Evolutionary conservation across 2,113 vertebrate genomes (phyloP).

Genomic region (Rynchops niger): DNA sequence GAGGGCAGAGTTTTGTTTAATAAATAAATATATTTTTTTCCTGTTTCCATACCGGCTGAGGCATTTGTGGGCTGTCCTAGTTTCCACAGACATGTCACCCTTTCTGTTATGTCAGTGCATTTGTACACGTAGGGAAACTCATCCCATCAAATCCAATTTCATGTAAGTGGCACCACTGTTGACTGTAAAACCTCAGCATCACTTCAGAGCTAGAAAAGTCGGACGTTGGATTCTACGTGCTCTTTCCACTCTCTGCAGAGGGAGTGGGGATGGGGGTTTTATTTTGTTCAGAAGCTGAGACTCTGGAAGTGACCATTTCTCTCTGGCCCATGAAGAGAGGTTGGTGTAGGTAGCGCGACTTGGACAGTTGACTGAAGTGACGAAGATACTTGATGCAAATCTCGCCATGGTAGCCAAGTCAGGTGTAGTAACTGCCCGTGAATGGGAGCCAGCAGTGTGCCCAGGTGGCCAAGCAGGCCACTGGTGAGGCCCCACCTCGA

Average conservation of each 20-base stretch:
- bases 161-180: not conserved
- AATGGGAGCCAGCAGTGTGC: not conserved
- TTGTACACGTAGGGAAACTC: accelerated
- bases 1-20: not conserved
- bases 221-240: accelerated
- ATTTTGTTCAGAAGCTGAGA: accelerated
- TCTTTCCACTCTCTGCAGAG: not conserved
- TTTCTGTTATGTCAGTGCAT: accelerated
- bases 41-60: not conserved
- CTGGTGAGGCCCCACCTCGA: too few species aligned
- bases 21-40: too few species aligned
- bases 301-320: not conserved
- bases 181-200: not conserved
- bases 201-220: accelerated
- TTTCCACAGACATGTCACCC: accelerated
- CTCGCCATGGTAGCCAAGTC: accelerated
- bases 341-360: too few species aligned
- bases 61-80: not conserved
- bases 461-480: not conserved
- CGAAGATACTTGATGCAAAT: not conserved
- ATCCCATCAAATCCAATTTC: accelerated
- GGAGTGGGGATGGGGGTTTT: not conserved
- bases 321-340: too few species aligned
- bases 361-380: not conserved
- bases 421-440: accelerated